Conservation (phyloP, 2,113 vertebrate species). For the Cynocephalus volans region DNA sequence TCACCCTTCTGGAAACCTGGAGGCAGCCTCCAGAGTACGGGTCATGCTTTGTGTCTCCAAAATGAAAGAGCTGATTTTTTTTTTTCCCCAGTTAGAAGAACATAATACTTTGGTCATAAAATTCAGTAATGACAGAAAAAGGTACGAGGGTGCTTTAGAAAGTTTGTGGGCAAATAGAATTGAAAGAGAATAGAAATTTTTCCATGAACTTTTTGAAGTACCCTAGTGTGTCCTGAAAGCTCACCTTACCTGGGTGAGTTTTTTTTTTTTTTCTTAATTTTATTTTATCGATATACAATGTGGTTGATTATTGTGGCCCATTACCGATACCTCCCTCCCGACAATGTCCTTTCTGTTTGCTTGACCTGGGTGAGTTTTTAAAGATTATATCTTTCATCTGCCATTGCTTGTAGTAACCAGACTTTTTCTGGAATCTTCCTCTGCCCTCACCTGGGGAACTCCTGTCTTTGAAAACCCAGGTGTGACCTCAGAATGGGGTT, state of each 20-base stretch:
- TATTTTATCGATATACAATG: too few species aligned
- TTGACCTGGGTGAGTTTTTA: background rate
- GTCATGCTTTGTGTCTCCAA: background rate
- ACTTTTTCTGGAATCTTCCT: background rate
- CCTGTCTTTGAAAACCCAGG: background rate
- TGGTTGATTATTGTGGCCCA: too few species aligned
- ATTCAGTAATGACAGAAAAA: background rate
- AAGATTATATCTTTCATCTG: background rate
- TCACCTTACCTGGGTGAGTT: background rate
- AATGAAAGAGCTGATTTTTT: background rate
- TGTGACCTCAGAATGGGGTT: background rate
- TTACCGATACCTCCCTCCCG: too few species aligned
- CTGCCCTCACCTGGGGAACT: background rate
- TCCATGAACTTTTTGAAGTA: too few species aligned
- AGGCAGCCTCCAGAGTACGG: background rate
- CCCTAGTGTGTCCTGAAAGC: background rate
- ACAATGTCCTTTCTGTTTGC: too few species aligned
- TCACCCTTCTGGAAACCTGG: background rate
- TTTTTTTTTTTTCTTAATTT: too few species aligned
- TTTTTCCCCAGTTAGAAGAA: background rate
- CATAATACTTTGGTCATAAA: background rate
- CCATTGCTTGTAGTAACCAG: background rate
- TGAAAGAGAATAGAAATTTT: too few species aligned
- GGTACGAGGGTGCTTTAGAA: too few species aligned
- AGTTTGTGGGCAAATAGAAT: too few species aligned